Percentiles rank a stretch among this genome's conserved stretches.
Conservation (phyloP, 2,797 vertebrate species). For the Mus spretus region DNA sequence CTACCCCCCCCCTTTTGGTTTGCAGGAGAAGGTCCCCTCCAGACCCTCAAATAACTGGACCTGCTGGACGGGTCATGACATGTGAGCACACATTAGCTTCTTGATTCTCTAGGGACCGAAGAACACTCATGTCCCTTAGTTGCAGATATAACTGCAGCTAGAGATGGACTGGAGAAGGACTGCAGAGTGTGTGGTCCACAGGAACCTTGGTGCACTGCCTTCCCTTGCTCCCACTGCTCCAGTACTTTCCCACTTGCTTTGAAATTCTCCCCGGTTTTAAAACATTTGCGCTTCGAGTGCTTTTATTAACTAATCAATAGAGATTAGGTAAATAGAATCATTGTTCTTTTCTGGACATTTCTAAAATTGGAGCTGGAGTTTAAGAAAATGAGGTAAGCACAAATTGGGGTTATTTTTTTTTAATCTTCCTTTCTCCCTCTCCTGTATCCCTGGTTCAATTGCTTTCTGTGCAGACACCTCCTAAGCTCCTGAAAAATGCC, state of each 20-base stretch:
- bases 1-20: too few species aligned
- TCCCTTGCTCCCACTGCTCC: background rate
- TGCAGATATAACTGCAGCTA: conserved; percentile 36
- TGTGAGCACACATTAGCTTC: background rate
- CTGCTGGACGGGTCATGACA: too few species aligned
- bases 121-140: background rate
- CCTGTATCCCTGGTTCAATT: background rate
- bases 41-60: too few species aligned
- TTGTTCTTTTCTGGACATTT: conserved; percentile 34
- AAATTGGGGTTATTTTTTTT: background rate
- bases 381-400: conserved; percentile 15
- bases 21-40: too few species aligned
- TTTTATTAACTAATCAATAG: conserved; percentile 47
- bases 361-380: conserved; percentile 20
- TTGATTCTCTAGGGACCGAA: conserved; percentile 30
- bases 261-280: conserved; percentile 32
- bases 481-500: background rate
- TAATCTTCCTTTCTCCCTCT: background rate
- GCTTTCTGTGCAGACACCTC: background rate
- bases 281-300: background rate
- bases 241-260: background rate
- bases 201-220: conserved; percentile 18
- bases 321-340: conserved; percentile 1
- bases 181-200: background rate
- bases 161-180: conserved; percentile 8